These are phyloP conservation scores for Linnaemya vulpina DNA, from an alignment of 2,888 invertebrate genomes.

Conservation along the genomic window DNA sequence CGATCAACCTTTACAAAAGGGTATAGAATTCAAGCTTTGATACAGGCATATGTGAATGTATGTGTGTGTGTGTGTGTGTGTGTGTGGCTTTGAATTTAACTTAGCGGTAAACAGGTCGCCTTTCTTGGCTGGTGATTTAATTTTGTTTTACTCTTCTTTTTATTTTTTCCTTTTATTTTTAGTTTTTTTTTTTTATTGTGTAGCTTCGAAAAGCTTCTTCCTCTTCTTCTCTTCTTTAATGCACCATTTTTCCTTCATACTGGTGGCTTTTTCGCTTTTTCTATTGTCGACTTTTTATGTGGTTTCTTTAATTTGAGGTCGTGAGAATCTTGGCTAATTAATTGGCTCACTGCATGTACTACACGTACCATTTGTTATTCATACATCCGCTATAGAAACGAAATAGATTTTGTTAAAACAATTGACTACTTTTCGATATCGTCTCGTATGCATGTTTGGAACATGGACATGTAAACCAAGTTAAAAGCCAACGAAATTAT, in stretches of 20 bases:
- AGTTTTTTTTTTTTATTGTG: constrained; percentile 28
- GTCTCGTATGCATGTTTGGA: background rate
- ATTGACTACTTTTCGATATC: constrained; percentile 43
- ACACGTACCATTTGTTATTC: constrained; percentile 66
- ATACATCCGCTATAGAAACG: constrained; percentile 42
- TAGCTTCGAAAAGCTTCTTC: constrained; percentile 57
- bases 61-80: background rate
- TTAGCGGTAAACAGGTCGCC: constrained; percentile 65
- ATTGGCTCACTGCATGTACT: constrained; percentile 77
- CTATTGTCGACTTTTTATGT: constrained; percentile 78
- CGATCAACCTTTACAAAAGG: background rate
- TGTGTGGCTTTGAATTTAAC: constrained; percentile 13
- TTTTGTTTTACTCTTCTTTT: constrained; percentile 33
- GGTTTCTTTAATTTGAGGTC: constrained; percentile 81
- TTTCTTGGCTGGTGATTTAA: constrained; percentile 34
- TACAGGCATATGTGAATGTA: background rate
- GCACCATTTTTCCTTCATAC: constrained; percentile 44
- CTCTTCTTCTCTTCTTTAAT: constrained; percentile 56
- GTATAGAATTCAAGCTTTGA: too few relatives aligned
- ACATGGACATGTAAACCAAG: background rate
- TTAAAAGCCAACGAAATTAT: background rate
- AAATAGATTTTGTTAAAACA: constrained; percentile 39
- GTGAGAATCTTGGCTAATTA: constrained; percentile 82
- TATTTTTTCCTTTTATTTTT: background rate
- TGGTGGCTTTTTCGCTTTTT: constrained; percentile 49